Evolutionary conservation across 2,888 invertebrate species (phyloP), one percentile per base, ranked within the genome.

Genomic region (Amphipoea oculea): DNA sequence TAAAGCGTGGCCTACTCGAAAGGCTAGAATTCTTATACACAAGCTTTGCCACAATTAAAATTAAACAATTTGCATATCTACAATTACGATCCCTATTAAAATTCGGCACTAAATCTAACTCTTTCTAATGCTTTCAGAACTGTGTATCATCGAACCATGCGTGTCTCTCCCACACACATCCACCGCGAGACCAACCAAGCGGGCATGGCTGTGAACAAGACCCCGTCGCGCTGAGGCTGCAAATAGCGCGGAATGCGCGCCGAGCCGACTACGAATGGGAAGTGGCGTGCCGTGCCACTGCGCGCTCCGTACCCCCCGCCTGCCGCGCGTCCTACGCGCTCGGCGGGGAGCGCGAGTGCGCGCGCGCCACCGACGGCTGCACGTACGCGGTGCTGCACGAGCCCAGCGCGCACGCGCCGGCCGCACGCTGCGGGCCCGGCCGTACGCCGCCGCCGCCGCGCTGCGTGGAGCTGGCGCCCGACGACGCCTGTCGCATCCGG

Each of bases 171-270:
- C 2, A 14, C 20, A 2, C 17, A n/a, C 36, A 69, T 9, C 36
- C 45, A 20, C 23, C 40, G 36, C n/a, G 4, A 12, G 86, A 87
- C 68, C 87, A 81, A 57, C 20, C 45, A 9, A 89, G 85, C 76
- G 85, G 86, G 1, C n/a, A 67, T 66, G 77, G 42, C 12, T 62
- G 75, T 42, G 87, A 88, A 0, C 87, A 83, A 45, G 92, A 92
- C 73, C 85, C 88, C 23, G 93, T 92, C 60, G 92, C 92, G 54
- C 83, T 82, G 63, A 87, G 93, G 2, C 88, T 91, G 68, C 83
- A 86, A 74, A 82, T 80, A 48, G 92, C 91, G 54, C 82, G 69
- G 76, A 84, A 75, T 36, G 79, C 82, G 76, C 92, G 92, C 5
- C 92, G 89, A 63, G 73, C 67, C 0, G 81, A 88, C 63, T 92